Conservation (phyloP, 2,113 vertebrate species). For the Osmerus mordax region DNA sequence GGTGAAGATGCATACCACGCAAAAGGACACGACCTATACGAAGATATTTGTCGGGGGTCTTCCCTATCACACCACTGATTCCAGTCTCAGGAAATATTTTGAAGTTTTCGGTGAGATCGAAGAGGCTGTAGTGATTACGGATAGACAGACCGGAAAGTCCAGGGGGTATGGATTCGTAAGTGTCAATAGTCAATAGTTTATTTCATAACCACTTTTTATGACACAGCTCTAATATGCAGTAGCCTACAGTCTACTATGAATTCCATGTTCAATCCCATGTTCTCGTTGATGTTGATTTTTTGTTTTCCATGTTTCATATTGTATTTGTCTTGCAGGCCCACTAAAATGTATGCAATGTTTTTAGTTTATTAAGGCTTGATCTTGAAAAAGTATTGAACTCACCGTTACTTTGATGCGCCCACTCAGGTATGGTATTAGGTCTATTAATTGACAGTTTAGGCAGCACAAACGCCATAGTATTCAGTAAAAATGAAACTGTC, state of each 20-base stretch:
- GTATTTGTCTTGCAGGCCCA: neutral
- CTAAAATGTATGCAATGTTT: neutral
- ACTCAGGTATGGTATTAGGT: too few relatives aligned
- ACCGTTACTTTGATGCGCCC: too few relatives aligned
- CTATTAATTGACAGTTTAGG: too few relatives aligned
- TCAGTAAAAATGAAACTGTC: neutral
- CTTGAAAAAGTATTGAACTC: too few relatives aligned
- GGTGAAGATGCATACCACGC: constrained; percentile 93
- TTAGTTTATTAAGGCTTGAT: neutral
- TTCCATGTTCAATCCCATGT: neutral
- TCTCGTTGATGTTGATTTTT: neutral
- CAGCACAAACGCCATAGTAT: too few relatives aligned
- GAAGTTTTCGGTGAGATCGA: constrained; percentile 98
- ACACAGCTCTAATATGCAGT: neutral
- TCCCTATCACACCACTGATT: constrained; percentile 96
- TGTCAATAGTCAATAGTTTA: constrained; percentile 33
- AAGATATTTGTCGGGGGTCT: constrained; percentile 98
- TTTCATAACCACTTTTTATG: too few relatives aligned
- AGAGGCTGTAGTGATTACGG: constrained; percentile 96
- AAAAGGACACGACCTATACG: constrained; percentile 98
- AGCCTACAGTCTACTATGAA: constrained; percentile 1
- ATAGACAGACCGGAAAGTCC: constrained; percentile 96
- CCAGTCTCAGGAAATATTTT: constrained; percentile 97
- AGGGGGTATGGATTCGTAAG: constrained; percentile 98
- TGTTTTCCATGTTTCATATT: constrained; percentile 17